Evolutionary conservation across 1,140 invertebrate genomes (phyloP), one percentile per base, ranked within the genome.

Genomic region (Dryas iulia): DNA sequence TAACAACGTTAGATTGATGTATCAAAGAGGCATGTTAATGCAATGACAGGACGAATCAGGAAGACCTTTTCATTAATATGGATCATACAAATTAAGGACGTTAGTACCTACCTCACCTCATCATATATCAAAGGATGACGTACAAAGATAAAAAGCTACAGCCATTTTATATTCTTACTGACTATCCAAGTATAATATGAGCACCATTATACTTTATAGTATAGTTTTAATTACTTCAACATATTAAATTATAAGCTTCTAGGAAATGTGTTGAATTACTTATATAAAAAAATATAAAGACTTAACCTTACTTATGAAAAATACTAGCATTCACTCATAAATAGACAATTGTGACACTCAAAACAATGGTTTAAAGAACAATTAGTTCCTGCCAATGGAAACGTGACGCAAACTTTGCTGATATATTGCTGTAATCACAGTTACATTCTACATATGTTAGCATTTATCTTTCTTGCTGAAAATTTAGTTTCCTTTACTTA

Each of bases 41-140:
- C 26, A 52, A 25, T 53, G 58, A 59, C 28, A 59, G 65, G 31
- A 67, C 57, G 57, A 54, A 52, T 53, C 58, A 52, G 56, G 35
- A 60, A 67, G 56, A 67, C 56, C 18, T 57, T 25, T 65, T 57
- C 53, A 65, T 65, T 65, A 65, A 24, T 57, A 65, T 57, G 12
- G 30, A 58, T 58, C 56, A 31, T 58, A 30, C n/a, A 56, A 56
- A 56, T 56, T 56, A 56, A 56, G 23, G 24, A 56, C 53, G 53
- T n/a, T 25, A 8, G 23, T 56, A 11, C 53, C n/a, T n/a, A 56
- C 0, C 25, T 56, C 39, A 59, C 31, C 56, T 14, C 26, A 30
- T 35, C 53, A 24, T 56, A 26, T 56, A 25, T 56, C n/a, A 59
- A 59, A 14, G 58, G 58, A 59, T 59, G 58, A 24, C 23, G 31